Conservation (phyloP, 2,797 vertebrate genomes). For the Phoxinus dragarum region DNA sequence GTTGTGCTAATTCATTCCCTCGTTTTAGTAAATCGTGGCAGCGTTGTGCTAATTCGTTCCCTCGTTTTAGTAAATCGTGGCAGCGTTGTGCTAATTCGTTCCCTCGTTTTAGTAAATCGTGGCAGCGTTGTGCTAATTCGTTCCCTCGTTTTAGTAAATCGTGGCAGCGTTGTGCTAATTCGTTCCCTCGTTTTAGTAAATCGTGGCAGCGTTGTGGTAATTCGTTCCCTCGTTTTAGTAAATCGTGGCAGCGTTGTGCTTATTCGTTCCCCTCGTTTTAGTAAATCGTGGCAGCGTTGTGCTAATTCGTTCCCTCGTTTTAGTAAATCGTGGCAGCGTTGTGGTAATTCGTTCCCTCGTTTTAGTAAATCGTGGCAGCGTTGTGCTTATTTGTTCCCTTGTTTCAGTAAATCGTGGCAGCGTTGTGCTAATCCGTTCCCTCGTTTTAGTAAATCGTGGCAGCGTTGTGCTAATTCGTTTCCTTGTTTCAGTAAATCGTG, state of each 20-base stretch:
- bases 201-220: fast-evolving
- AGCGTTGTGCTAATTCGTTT: fast-evolving
- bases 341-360: not conserved
- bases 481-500: not conserved
- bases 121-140: too few species aligned
- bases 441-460: not conserved
- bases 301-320: fast-evolving
- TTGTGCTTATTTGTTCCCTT: fast-evolving
- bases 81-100: too few species aligned
- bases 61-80: too few species aligned
- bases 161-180: too few species aligned
- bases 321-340: not conserved
- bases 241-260: fast-evolving
- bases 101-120: not conserved
- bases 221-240: not conserved
- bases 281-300: too few species aligned
- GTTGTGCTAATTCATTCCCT: fast-evolving
- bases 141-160: too few species aligned
- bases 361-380: too few species aligned
- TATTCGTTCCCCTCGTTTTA: fast-evolving
- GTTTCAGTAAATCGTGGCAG: fast-evolving
- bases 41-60: too few species aligned
- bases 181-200: not conserved
- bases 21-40: too few species aligned
- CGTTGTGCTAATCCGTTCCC: fast-evolving